These are phyloP conservation scores for Gadopsis bispinosus DNA, from an alignment of 2,797 vertebrate species.

Conservation along the genomic window DNA sequence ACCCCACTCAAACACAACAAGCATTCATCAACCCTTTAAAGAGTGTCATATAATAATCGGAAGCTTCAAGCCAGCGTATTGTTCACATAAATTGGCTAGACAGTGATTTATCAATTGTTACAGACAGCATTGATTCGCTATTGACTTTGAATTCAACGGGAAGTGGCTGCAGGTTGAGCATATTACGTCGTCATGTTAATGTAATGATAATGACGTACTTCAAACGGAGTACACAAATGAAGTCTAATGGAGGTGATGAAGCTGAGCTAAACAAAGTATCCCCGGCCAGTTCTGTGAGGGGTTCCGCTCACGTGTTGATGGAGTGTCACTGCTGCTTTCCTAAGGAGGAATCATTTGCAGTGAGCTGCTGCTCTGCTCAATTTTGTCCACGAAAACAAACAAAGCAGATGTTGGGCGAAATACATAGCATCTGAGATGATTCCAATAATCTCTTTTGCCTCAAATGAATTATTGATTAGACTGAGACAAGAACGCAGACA, in stretches of 20 bases:
- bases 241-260: slow-evolving; percentile 25
- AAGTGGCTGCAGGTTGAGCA: slow-evolving; percentile 28
- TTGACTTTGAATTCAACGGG: slow-evolving; percentile 48
- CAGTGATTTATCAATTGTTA: slow-evolving; percentile 42
- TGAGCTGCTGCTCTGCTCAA: slow-evolving; percentile 7
- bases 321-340: slow-evolving; percentile 12
- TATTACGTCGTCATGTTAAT: slow-evolving; percentile 46
- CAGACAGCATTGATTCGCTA: slow-evolving; percentile 8
- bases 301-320: slow-evolving; percentile 3
- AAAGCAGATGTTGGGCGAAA: slow-evolving; percentile 53
- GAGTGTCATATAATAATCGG: slow-evolving; percentile 2
- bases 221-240: slow-evolving; percentile 18
- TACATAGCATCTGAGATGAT: slow-evolving; percentile 56
- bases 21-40: slow-evolving; percentile 3
- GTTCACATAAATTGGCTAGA: neutral
- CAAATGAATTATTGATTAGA: slow-evolving; percentile 83
- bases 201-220: slow-evolving; percentile 40
- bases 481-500: slow-evolving; percentile 74
- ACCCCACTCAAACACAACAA: neutral
- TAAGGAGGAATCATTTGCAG: slow-evolving; percentile 6
- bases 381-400: slow-evolving; percentile 49
- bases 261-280: slow-evolving; percentile 36
- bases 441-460: slow-evolving; percentile 72
- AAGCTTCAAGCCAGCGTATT: slow-evolving; percentile 8
- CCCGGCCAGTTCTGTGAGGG: neutral